phyloP scores from a whole-genome alignment of 2,888 invertebrate genomes.

The Encarsia formosa region DNA sequence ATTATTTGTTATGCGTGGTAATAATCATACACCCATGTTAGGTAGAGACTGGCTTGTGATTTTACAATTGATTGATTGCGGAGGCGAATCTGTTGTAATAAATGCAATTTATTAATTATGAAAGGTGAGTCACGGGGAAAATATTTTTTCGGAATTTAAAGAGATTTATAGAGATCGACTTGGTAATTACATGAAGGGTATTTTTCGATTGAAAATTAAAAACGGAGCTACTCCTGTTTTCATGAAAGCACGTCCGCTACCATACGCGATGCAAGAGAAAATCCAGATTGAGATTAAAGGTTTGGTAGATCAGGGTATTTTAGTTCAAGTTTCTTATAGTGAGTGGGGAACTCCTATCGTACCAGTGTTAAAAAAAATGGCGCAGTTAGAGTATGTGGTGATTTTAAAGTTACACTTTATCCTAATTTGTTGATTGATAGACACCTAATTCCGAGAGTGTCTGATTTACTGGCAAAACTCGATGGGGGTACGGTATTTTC shows the following conservation, averaged over 20 bases:
- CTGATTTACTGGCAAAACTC: constrained; percentile 25
- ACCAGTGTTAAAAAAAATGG: constrained; percentile 41
- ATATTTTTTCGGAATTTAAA: too few species aligned
- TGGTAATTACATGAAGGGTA: constrained; percentile 17
- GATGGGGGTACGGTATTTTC: constrained; percentile 31
- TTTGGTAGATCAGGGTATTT: constrained; percentile 26
- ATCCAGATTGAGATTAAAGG: constrained; percentile 32
- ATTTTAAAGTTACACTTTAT: constrained; percentile 42
- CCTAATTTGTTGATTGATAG: constrained; percentile 31
- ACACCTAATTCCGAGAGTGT: constrained; percentile 28
- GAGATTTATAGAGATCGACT: constrained; percentile 16
- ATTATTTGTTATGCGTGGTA: too few species aligned
- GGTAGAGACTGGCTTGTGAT: too few species aligned
- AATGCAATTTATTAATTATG: too few species aligned
- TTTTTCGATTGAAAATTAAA: constrained; percentile 23
- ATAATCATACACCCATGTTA: too few species aligned
- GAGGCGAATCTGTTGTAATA: too few species aligned
- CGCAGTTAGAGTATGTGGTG: constrained; percentile 39
- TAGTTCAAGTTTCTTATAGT: constrained; percentile 30
- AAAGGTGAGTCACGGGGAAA: too few species aligned
- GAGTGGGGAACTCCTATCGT: constrained; percentile 43
- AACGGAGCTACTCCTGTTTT: constrained; percentile 19
- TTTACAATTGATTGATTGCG: too few species aligned
- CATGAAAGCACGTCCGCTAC: constrained; percentile 32
- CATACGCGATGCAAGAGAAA: constrained; percentile 31